phyloP scores from a whole-genome alignment of 2,113 vertebrate genomes.

The Xiphophorus hellerii region DNA sequence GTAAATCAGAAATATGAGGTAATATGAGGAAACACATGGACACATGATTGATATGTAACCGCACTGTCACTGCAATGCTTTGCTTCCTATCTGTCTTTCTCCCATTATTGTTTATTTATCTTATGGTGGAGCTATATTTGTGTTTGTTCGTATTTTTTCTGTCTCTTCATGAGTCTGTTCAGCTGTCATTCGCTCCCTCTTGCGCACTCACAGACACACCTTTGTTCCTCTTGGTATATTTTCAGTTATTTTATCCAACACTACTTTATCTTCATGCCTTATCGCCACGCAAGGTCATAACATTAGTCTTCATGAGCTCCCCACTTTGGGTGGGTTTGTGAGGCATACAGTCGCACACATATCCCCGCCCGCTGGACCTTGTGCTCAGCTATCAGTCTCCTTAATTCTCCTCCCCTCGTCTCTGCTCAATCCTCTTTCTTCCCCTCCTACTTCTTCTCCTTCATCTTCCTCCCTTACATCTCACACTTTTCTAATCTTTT shows the following conservation, averaged over 20 bases:
- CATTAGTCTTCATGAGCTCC: constrained; percentile 77
- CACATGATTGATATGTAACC: background rate
- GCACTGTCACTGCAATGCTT: constrained; percentile 2
- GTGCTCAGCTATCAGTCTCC: constrained; percentile 66
- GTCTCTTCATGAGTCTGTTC: constrained; percentile 11
- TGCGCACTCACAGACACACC: constrained; percentile 4
- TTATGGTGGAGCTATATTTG: constrained; percentile 32
- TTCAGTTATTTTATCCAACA: constrained; percentile 63
- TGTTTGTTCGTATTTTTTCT: constrained; percentile 38
- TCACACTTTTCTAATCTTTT: constrained; percentile 60
- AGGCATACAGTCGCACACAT: constrained; percentile 20
- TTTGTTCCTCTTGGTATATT: constrained; percentile 46
- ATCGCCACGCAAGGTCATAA: constrained; percentile 75
- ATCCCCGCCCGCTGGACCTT: constrained; percentile 56
- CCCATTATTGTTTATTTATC: constrained; percentile 27
- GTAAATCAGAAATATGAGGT: background rate
- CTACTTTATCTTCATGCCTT: constrained; percentile 74
- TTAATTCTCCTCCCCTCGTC: constrained; percentile 64
- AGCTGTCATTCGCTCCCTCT: constrained; percentile 19
- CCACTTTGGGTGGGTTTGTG: constrained; percentile 30
- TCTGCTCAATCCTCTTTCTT: constrained; percentile 22
- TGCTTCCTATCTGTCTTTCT: constrained; percentile 10
- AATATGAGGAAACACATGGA: background rate
- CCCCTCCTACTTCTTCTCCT: constrained; percentile 17
- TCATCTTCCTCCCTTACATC: constrained; percentile 27